A percentile compares a stretch with the other conserved stretches of the same genome.
Conservation (phyloP, 2,113 vertebrate species). For the Atlantisia rogersi region DNA sequence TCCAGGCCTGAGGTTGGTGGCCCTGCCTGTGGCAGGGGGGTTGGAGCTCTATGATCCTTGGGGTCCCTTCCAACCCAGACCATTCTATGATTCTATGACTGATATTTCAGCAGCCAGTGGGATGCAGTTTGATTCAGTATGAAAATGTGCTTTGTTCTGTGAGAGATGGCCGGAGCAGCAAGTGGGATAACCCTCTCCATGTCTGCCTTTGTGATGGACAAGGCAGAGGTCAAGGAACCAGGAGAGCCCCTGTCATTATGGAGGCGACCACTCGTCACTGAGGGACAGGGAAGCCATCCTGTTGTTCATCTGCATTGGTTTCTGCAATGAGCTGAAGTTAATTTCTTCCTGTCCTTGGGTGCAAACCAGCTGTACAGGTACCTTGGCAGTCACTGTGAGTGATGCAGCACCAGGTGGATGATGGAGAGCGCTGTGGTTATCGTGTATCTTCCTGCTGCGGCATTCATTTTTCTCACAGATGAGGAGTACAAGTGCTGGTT, state of each 20-base stretch:
- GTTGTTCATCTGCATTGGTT: neutral
- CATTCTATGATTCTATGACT: neutral
- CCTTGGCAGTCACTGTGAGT: neutral
- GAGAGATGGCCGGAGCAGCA: neutral
- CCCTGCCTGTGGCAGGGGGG: no score
- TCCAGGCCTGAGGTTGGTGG: no score
- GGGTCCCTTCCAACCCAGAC: no score
- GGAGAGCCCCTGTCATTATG: neutral
- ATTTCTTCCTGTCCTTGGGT: neutral
- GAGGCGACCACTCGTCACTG: neutral
- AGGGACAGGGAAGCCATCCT: neutral
- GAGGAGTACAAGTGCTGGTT: neutral
- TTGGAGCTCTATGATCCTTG: no score
- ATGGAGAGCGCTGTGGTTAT: neutral
- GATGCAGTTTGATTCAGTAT: neutral
- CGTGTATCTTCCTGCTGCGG: neutral
- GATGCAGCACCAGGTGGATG: neutral
- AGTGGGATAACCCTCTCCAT: neutral
- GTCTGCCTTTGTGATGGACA: neutral
- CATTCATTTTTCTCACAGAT: neutral
- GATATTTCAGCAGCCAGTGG: neutral
- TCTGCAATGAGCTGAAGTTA: neutral
- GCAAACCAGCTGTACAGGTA: neutral
- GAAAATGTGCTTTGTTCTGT: neutral
- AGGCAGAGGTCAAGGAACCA: rapidly evolving